Evolutionary conservation across 2,888 invertebrate species (phyloP).

Genomic region (Protodeltote pygarga): DNA sequence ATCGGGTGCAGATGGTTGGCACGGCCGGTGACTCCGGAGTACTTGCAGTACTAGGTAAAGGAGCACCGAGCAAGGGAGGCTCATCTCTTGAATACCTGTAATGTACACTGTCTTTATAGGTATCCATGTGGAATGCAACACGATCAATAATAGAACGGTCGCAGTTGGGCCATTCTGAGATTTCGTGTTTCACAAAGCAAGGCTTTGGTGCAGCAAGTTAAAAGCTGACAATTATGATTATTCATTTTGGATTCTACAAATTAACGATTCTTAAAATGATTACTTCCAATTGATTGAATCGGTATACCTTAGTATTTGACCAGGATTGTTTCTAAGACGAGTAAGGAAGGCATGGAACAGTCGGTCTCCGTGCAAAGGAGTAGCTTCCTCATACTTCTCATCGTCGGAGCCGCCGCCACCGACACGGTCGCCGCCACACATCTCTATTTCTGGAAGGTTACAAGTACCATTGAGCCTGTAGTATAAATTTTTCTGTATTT

Average conservation of each 20-base stretch:
- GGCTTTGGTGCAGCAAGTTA: no score
- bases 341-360: slow-evolving; percentile 93
- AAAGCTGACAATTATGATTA: no score
- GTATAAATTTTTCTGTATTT: no score
- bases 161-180: no score
- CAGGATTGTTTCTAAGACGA: slow-evolving; percentile 91
- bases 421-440: slow-evolving; percentile 55
- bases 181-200: no score
- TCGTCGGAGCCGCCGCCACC: slow-evolving; percentile 68
- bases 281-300: no score
- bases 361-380: slow-evolving; percentile 93
- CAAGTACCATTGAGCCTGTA: no score
- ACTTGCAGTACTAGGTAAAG: slow-evolving; percentile 80
- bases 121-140: no score
- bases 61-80: slow-evolving; percentile 90
- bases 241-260: no score
- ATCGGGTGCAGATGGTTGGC: slow-evolving; percentile 88
- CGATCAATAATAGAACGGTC: no score
- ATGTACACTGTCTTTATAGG: no score
- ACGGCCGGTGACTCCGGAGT: slow-evolving; percentile 65
- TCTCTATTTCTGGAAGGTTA: slow-evolving; percentile 63
- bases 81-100: slow-evolving; percentile 92
- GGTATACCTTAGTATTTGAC: slow-evolving; percentile 95
- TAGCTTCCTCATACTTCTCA: slow-evolving; percentile 93
- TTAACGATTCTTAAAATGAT: no score